A percentile compares a stretch with the other conserved stretches of the same genome.
These are phyloP conservation scores for Catharus minimus DNA, from an alignment of 2,113 vertebrate genomes.

Conservation along the genomic window DNA sequence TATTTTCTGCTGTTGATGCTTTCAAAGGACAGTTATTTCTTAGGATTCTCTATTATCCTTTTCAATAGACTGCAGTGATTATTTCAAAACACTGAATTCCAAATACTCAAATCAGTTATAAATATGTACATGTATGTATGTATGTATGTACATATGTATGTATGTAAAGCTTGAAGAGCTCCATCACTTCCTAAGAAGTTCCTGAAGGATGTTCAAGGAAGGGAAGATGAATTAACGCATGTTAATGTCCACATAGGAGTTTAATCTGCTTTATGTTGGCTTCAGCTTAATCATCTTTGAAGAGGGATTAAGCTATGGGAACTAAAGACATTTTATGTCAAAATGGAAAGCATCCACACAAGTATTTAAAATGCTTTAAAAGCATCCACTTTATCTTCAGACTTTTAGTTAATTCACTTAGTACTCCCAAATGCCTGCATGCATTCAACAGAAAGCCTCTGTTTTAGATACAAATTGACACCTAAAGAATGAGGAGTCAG, in stretches of 20 bases:
- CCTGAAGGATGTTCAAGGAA: neutral
- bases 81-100: neutral
- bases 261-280: constrained; percentile 33
- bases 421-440: neutral
- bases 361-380: constrained; percentile 19
- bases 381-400: constrained; percentile 11
- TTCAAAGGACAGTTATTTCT: neutral
- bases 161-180: neutral
- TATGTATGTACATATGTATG: neutral
- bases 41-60: neutral
- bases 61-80: neutral
- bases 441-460: neutral
- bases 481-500: neutral
- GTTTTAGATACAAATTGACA: neutral
- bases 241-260: neutral
- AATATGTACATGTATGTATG: neutral
- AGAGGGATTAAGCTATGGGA: constrained; percentile 4
- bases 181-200: neutral
- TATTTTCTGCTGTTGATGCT: neutral
- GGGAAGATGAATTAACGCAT: neutral
- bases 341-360: neutral
- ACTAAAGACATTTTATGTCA: constrained; percentile 21
- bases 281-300: constrained; percentile 14
- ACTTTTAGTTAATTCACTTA: constrained; percentile 46
- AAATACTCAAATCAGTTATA: neutral